A percentile compares a stretch with the other conserved stretches of the same genome.
phyloP scores from a whole-genome alignment of 2,888 invertebrate genomes.

The Anaspis maculata region DNA sequence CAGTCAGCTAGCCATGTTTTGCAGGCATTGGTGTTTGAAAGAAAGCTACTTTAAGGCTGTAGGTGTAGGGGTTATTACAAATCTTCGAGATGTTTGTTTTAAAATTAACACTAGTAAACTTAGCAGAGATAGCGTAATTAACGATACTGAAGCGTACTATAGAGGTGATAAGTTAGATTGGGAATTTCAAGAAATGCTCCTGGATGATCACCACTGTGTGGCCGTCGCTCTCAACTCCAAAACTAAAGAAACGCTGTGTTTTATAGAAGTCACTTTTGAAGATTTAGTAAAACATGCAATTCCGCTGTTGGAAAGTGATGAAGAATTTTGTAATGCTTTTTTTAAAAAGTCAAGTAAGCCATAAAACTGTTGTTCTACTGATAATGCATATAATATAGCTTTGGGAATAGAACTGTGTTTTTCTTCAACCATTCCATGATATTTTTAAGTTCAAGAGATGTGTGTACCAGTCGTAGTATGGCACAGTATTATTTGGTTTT shows the following conservation, averaged over 20 bases:
- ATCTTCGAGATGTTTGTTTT: slow-evolving; percentile 72
- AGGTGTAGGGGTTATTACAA: slow-evolving; percentile 75
- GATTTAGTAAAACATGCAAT: slow-evolving; percentile 51
- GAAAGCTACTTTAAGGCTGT: slow-evolving; percentile 91
- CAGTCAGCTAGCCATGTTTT: slow-evolving; percentile 72
- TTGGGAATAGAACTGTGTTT: slow-evolving; percentile 7
- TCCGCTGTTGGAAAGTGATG: slow-evolving; percentile 46
- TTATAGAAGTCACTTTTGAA: slow-evolving; percentile 50
- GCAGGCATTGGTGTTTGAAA: slow-evolving; percentile 87
- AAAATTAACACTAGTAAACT: slow-evolving; percentile 50
- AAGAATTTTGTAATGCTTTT: slow-evolving; percentile 49
- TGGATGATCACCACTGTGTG: slow-evolving; percentile 69
- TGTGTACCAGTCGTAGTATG: slow-evolving; percentile 15
- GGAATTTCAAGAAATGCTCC: slow-evolving; percentile 75
- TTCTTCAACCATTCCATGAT: slow-evolving; percentile 10
- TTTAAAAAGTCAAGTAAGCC: slow-evolving; percentile 45
- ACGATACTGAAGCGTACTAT: slow-evolving; percentile 59
- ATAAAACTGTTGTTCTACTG: no score
- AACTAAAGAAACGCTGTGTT: slow-evolving; percentile 31
- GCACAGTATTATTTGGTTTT: slow-evolving; percentile 7
- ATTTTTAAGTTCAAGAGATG: slow-evolving; percentile 3
- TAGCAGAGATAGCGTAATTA: slow-evolving; percentile 41
- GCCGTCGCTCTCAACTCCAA: slow-evolving; percentile 56
- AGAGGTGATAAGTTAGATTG: slow-evolving; percentile 54
- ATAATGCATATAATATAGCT: slow-evolving; percentile 4